Percentiles rank a stretch among this genome's conserved stretches.
Evolutionary conservation across 2,888 invertebrate genomes (phyloP).

Genomic region (Acrobasis suavella): DNA sequence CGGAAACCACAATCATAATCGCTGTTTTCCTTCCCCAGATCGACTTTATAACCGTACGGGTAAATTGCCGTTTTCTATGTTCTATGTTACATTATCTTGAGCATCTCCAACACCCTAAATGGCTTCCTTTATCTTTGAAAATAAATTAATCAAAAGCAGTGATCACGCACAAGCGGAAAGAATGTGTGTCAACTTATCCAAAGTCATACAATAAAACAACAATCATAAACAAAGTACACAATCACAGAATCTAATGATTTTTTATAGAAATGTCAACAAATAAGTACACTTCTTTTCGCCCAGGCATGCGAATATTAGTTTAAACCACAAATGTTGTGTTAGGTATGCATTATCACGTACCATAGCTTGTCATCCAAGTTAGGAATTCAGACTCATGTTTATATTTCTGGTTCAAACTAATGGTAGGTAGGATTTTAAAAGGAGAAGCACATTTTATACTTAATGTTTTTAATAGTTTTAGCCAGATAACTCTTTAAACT

Average conservation of each 20-base stretch:
- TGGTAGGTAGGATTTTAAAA: conserved; percentile 38
- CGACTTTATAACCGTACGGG: conserved; percentile 33
- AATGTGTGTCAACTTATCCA: conserved; percentile 74
- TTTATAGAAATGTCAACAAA: conserved; percentile 44
- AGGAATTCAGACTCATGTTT: not conserved
- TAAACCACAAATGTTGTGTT: conserved; percentile 58
- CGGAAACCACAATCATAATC: conserved; percentile 45
- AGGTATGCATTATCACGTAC: not conserved
- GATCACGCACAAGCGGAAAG: conserved; percentile 82
- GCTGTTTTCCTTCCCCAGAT: conserved; percentile 37
- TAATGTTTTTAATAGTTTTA: conserved; percentile 24
- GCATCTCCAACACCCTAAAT: conserved; percentile 13
- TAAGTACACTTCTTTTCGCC: conserved; percentile 78
- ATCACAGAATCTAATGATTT: conserved; percentile 64
- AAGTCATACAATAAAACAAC: conserved; percentile 67
- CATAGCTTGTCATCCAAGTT: too few species aligned
- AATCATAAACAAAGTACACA: conserved; percentile 65
- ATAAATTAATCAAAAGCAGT: conserved; percentile 71
- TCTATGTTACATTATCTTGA: conserved; percentile 11
- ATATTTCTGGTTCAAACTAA: conserved; percentile 61
- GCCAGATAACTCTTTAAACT: not conserved
- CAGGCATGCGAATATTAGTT: conserved; percentile 70
- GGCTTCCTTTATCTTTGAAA: conserved; percentile 27
- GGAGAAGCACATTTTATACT: conserved; percentile 54
- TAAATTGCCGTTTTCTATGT: not conserved